These are phyloP conservation scores for Tachystola acroxantha DNA, from an alignment of 2,888 invertebrate genomes.

Conservation along the genomic window DNA sequence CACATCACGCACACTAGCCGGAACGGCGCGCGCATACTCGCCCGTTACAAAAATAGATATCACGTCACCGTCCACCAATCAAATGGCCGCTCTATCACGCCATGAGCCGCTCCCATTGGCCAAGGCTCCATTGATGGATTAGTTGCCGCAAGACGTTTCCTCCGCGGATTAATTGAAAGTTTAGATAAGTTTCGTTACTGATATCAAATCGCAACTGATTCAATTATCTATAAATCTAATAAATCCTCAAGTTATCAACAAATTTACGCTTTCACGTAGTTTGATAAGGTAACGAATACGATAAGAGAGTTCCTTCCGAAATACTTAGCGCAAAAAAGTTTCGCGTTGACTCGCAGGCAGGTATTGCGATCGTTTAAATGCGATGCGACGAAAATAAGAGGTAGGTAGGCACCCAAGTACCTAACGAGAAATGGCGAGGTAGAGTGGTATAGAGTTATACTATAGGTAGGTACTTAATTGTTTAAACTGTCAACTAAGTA, in stretches of 20 bases:
- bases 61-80: constrained; percentile 61
- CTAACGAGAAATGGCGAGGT: too few species aligned
- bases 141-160: constrained; percentile 60
- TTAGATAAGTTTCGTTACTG: constrained; percentile 65
- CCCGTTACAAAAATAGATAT: constrained; percentile 61
- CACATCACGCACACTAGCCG: constrained; percentile 38
- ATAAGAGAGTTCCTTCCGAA: constrained; percentile 22
- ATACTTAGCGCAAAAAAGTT: constrained; percentile 30
- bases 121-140: constrained; percentile 63
- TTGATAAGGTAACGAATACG: constrained; percentile 1
- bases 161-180: constrained; percentile 71
- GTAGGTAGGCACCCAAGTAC: too few species aligned
- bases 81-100: constrained; percentile 42
- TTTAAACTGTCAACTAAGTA: too few species aligned
- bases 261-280: constrained; percentile 1
- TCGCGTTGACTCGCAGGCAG: constrained; percentile 24
- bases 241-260: constrained; percentile 19
- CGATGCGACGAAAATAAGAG: too few species aligned
- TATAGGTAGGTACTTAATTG: too few species aligned
- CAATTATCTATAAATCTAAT: constrained; percentile 35
- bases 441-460: too few species aligned
- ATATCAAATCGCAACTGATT: constrained; percentile 59
- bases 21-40: constrained; percentile 56
- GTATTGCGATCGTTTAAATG: too few species aligned
- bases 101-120: constrained; percentile 48